Conservation (phyloP, 2,797 vertebrate species). For the Gambelia wislizenii region DNA sequence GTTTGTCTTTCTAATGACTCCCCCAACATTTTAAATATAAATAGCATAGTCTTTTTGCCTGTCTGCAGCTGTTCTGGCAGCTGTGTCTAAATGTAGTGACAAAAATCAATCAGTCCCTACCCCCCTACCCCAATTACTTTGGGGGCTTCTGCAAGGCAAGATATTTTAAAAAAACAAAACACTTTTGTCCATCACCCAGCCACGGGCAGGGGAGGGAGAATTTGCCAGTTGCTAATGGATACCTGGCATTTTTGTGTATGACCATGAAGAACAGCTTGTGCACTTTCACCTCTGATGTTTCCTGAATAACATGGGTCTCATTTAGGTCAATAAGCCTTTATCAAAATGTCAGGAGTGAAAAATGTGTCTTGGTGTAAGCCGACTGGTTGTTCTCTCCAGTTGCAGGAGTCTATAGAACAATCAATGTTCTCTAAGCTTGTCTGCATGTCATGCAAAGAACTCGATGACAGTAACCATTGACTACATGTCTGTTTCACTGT, state of each 20-base stretch:
- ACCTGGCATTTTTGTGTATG: slow-evolving; percentile 75
- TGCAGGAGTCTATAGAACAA: slow-evolving; percentile 70
- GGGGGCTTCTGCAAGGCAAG: slow-evolving; percentile 59
- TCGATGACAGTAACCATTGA: slow-evolving; percentile 77
- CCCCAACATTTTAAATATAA: slow-evolving; percentile 40
- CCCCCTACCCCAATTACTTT: slow-evolving; percentile 33
- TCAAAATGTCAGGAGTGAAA: slow-evolving; percentile 77
- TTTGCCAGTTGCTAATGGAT: slow-evolving; percentile 76
- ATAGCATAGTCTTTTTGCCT: neutral
- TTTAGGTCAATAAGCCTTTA: slow-evolving; percentile 80
- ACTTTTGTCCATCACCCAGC: slow-evolving; percentile 66
- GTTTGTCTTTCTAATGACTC: slow-evolving; percentile 41
- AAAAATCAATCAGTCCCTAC: slow-evolving; percentile 43
- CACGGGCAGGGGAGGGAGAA: slow-evolving; percentile 67
- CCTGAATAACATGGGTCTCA: slow-evolving; percentile 75
- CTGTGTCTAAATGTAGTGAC: neutral
- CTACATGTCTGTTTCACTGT: slow-evolving; percentile 70
- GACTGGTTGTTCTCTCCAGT: slow-evolving; percentile 72
- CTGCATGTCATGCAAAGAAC: slow-evolving; percentile 71
- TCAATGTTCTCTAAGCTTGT: slow-evolving; percentile 71
- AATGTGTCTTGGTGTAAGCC: slow-evolving; percentile 75
- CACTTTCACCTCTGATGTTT: slow-evolving; percentile 77
- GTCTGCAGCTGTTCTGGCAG: slow-evolving; percentile 39
- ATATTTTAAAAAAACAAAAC: slow-evolving; percentile 70
- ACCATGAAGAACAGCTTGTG: slow-evolving; percentile 79